Evolutionary conservation across 2,797 vertebrate species (phyloP).

Genomic region (Microctenopoma stevenorrisi): DNA sequence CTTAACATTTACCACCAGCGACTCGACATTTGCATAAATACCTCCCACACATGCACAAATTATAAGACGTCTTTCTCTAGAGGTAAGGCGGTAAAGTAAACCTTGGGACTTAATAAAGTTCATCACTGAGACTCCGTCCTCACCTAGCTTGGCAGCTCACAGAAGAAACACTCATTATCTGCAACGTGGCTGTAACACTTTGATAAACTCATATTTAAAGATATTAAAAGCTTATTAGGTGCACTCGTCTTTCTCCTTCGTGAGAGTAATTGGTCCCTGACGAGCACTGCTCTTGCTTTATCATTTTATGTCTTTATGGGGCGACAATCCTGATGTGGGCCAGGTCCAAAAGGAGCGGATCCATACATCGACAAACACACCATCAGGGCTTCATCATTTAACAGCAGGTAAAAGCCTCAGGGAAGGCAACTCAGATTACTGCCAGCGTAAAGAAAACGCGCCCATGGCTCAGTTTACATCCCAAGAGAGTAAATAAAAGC

Average conservation of each 20-base stretch:
- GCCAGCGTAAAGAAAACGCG: constrained; percentile 3
- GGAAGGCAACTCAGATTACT: constrained; percentile 19
- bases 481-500: constrained; percentile 28
- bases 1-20: constrained; percentile 17
- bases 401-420: constrained; percentile 29
- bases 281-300: constrained; percentile 29
- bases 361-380: constrained; percentile 51
- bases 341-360: constrained; percentile 31
- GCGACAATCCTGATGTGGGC: constrained; percentile 21
- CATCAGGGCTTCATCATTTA: constrained; percentile 42
- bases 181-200: constrained; percentile 7
- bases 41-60: constrained; percentile 37
- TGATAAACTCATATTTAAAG: constrained; percentile 16
- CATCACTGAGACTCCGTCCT: constrained; percentile 3
- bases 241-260: background rate
- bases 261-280: constrained; percentile 32
- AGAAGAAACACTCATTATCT: constrained; percentile 6
- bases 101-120: constrained; percentile 5
- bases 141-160: constrained; percentile 18
- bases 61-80: constrained; percentile 10
- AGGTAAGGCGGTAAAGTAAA: background rate
- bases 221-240: constrained; percentile 41
- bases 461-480: background rate
- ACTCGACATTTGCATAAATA: constrained; percentile 51
- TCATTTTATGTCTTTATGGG: constrained; percentile 32